A percentile compares a stretch with the other conserved stretches of the same genome.
phyloP scores from a whole-genome alignment of 2,797 vertebrate species.

The Leucoraja ocellata region DNA sequence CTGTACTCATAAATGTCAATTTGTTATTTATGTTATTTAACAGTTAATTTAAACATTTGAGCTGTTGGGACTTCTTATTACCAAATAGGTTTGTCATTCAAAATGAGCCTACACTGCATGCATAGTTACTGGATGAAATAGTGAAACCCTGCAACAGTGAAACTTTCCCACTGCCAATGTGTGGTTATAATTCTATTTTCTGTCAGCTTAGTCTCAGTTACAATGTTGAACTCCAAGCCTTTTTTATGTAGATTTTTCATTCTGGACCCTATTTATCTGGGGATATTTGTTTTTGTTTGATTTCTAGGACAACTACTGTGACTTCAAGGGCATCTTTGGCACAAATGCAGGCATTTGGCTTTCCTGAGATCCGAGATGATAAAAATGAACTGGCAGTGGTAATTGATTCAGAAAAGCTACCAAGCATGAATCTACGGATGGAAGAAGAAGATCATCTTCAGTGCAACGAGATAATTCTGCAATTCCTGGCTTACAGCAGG shows the following conservation, averaged over 20 bases:
- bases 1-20: not conserved
- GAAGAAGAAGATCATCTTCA: constrained; percentile 77
- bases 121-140: not conserved
- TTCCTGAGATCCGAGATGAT: constrained; percentile 70
- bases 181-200: not conserved
- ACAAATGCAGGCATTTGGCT: constrained; percentile 65
- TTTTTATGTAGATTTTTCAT: not conserved
- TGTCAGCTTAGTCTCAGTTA: not conserved
- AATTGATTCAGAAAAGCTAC: constrained; percentile 58
- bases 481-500: constrained; percentile 87
- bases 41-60: not conserved
- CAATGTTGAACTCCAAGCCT: not conserved
- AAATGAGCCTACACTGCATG: not conserved
- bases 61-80: not conserved
- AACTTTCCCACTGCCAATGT: not conserved
- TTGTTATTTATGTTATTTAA: not conserved
- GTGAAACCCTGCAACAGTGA: not conserved
- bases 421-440: constrained; percentile 60
- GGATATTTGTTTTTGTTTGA: constrained; percentile 38
- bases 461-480: constrained; percentile 77
- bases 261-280: not conserved
- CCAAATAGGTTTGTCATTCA: not conserved
- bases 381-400: constrained; percentile 64
- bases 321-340: constrained; percentile 70
- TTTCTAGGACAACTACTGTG: constrained; percentile 55